Percentiles rank a stretch among this genome's conserved stretches.
phyloP scores from a whole-genome alignment of 1,140 invertebrate species.

The Asbolus verrucosus region DNA sequence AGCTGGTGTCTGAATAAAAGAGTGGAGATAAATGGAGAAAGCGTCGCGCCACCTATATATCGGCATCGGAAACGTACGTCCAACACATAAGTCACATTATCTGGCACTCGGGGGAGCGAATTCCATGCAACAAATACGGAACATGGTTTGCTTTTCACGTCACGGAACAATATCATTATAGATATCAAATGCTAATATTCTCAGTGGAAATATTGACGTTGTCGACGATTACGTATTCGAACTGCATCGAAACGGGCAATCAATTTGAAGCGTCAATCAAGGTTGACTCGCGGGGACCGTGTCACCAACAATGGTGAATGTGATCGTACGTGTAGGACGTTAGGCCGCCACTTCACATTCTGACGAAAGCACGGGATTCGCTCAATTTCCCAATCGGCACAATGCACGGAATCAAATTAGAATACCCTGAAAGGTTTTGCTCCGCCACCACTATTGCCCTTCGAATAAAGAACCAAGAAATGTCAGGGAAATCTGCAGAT shows the following conservation, averaged over 20 bases:
- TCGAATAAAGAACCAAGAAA: conserved; percentile 46
- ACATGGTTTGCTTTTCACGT: conserved; percentile 48
- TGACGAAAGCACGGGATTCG: conserved; percentile 30
- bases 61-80: conserved; percentile 45
- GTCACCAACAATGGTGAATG: conserved; percentile 45
- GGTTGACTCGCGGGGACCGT: conserved; percentile 43
- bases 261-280: conserved; percentile 50
- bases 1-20: conserved; percentile 43
- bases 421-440: conserved; percentile 41
- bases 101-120: conserved; percentile 6
- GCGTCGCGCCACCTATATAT: conserved; percentile 47
- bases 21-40: conserved; percentile 46
- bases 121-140: conserved; percentile 40
- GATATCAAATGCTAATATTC: conserved; percentile 55
- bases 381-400: conserved; percentile 48
- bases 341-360: conserved; percentile 11
- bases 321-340: conserved; percentile 8
- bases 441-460: conserved; percentile 15
- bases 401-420: conserved; percentile 48
- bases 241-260: conserved; percentile 47
- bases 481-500: conserved; percentile 46
- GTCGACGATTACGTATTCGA: conserved; percentile 48
- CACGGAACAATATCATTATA: conserved; percentile 54
- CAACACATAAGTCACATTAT: conserved; percentile 48
- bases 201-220: conserved; percentile 50